Evolutionary conservation across 2,888 invertebrate species (phyloP).

Genomic region (Acanthosepion lycidas): DNA sequence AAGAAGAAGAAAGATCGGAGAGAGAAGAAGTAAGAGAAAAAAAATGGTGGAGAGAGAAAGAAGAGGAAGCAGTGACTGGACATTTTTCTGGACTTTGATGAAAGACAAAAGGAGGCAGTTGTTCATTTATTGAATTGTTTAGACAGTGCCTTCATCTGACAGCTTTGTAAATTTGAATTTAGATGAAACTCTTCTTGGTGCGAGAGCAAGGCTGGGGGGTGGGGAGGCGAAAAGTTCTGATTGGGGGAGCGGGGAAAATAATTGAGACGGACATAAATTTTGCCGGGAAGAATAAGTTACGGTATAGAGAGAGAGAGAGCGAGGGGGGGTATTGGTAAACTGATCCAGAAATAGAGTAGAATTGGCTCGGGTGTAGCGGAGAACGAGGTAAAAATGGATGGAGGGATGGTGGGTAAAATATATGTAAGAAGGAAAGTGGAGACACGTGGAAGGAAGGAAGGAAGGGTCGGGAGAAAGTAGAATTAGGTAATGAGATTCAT

Average conservation of each 20-base stretch:
- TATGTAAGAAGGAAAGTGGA: not conserved
- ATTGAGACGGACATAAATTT: not conserved
- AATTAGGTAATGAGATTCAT: constrained; percentile 33
- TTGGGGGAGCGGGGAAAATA: too few species aligned
- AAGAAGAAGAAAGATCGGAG: not conserved
- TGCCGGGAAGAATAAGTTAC: not conserved
- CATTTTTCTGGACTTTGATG: too few species aligned
- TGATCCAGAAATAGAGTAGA: not conserved
- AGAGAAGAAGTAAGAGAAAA: not conserved
- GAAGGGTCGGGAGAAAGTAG: not conserved
- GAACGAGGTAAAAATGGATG: too few species aligned
- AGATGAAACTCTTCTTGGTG: not conserved
- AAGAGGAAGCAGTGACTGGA: not conserved
- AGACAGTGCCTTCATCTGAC: not conserved
- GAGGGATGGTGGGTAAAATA: not conserved
- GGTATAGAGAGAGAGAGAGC: not conserved
- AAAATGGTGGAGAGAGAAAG: not conserved
- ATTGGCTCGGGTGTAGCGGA: too few species aligned
- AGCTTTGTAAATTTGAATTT: constrained; percentile 9
- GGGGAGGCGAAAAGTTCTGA: too few species aligned
- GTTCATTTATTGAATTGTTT: too few species aligned
- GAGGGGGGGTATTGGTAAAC: not conserved
- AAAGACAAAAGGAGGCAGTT: too few species aligned
- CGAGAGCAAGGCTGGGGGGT: not conserved
- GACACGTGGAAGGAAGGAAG: not conserved